Conservation (phyloP, 2,888 invertebrate genomes). For the Himalopsyche anomala region DNA sequence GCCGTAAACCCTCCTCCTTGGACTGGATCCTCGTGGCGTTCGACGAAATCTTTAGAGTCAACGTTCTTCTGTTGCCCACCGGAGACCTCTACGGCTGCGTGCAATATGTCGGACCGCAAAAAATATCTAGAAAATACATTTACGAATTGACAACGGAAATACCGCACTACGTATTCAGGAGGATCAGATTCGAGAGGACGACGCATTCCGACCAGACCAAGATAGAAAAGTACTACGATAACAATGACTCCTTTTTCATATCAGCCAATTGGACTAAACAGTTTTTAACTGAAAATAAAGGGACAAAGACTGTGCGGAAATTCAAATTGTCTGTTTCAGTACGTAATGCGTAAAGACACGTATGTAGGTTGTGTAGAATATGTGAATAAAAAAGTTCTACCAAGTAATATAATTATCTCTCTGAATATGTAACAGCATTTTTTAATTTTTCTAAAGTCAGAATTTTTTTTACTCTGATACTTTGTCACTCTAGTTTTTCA, state of each 20-base stretch:
- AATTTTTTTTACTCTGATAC: no score
- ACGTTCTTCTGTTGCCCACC: constrained; percentile 71
- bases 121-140: constrained; percentile 70
- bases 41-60: constrained; percentile 72
- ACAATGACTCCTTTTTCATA: constrained; percentile 58
- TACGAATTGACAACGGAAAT: constrained; percentile 67
- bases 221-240: constrained; percentile 56
- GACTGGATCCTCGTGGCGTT: constrained; percentile 71
- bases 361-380: not conserved
- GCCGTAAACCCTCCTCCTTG: constrained; percentile 69
- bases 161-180: constrained; percentile 51
- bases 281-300: constrained; percentile 54
- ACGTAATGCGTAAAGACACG: not conserved
- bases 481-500: no score
- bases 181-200: constrained; percentile 56
- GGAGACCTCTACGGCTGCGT: constrained; percentile 72
- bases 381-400: not conserved
- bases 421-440: not conserved
- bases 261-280: constrained; percentile 61
- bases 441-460: not conserved
- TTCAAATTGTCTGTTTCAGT: constrained; percentile 58
- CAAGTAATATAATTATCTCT: not conserved
- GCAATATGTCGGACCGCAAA: constrained; percentile 73
- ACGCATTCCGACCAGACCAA: constrained; percentile 60
- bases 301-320: constrained; percentile 49